Evolutionary conservation across 2,797 vertebrate genomes (phyloP).

Genomic region (Merluccius polli): DNA sequence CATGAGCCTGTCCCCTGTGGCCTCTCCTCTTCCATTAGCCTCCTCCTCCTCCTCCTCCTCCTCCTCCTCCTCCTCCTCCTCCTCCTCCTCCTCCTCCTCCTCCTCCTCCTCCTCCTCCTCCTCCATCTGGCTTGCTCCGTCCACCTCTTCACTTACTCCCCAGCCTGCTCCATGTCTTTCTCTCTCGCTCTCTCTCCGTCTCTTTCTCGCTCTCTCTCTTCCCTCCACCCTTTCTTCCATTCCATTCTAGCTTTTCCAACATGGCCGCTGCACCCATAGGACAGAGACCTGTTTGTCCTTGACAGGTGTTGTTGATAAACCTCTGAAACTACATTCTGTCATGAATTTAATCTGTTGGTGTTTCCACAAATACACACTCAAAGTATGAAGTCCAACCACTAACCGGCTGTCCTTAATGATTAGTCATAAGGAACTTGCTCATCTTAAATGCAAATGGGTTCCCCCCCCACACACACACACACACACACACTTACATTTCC

Average conservation of each 20-base stretch:
- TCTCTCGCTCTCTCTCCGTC: slow-evolving; percentile 29
- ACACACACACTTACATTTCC: not conserved
- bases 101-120: slow-evolving; percentile 9
- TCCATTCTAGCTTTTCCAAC: not conserved
- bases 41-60: slow-evolving; percentile 35
- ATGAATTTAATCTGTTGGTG: not conserved
- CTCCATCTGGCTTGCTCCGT: slow-evolving; percentile 2
- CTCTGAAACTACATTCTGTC: not conserved
- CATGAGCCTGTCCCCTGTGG: slow-evolving; percentile 73
- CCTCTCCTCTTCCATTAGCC: slow-evolving; percentile 74
- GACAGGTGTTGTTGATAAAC: not conserved
- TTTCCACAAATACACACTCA: not conserved
- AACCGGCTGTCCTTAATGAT: not conserved
- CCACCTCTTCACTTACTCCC: slow-evolving; percentile 7
- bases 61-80: slow-evolving; percentile 11
- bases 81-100: slow-evolving; percentile 7
- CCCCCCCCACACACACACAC: not conserved
- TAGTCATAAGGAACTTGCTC: not conserved
- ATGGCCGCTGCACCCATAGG: not conserved
- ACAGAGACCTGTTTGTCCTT: not conserved
- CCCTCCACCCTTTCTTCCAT: slow-evolving; percentile 14
- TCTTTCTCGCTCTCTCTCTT: slow-evolving; percentile 34
- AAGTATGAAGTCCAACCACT: not conserved
- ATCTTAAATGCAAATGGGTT: not conserved
- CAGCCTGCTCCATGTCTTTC: slow-evolving; percentile 46